Percentiles rank a stretch among this genome's conserved stretches.
phyloP scores from a whole-genome alignment of 2,113 vertebrate genomes.

The Macquaria ambigua region DNA sequence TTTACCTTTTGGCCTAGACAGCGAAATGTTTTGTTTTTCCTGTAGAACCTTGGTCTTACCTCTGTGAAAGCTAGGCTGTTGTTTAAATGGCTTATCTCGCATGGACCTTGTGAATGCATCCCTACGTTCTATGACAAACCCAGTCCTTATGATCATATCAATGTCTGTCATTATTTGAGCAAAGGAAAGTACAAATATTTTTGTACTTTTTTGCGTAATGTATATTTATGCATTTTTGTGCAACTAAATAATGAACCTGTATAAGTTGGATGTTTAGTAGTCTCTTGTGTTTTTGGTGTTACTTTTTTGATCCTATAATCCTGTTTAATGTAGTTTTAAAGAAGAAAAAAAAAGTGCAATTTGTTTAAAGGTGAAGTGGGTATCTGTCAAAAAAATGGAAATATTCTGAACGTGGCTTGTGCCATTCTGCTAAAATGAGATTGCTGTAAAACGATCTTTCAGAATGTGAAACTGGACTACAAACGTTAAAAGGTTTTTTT shows the following conservation, averaged over 20 bases:
- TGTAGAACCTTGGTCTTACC: slow-evolving; percentile 79
- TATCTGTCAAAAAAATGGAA: slow-evolving; percentile 62
- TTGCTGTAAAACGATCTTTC: slow-evolving; percentile 79
- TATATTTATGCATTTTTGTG: slow-evolving; percentile 85
- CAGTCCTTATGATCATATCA: slow-evolving; percentile 75
- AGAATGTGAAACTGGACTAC: slow-evolving; percentile 85
- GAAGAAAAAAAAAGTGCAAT: slow-evolving; percentile 81
- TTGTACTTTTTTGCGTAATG: slow-evolving; percentile 82
- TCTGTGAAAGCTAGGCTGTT: slow-evolving; percentile 82
- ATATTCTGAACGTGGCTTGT: slow-evolving; percentile 71
- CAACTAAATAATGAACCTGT: slow-evolving; percentile 84
- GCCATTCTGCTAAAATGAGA: slow-evolving; percentile 81
- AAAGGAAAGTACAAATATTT: slow-evolving; percentile 77
- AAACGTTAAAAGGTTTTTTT: slow-evolving; percentile 74
- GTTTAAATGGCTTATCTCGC: slow-evolving; percentile 82
- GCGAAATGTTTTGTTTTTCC: slow-evolving; percentile 75
- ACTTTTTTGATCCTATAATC: slow-evolving; percentile 80
- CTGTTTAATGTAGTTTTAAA: slow-evolving; percentile 81
- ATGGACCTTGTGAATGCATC: slow-evolving; percentile 82
- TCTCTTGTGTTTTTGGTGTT: slow-evolving; percentile 81
- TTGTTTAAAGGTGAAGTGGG: slow-evolving; percentile 80
- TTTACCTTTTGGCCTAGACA: slow-evolving; percentile 68
- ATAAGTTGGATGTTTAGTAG: slow-evolving; percentile 84
- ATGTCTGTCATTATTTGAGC: slow-evolving; percentile 81
- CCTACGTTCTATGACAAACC: slow-evolving; percentile 75